Percentiles rank a stretch among this genome's conserved stretches.
phyloP scores from a whole-genome alignment of 2,888 invertebrate genomes.

The Rhodophaea formosa region DNA sequence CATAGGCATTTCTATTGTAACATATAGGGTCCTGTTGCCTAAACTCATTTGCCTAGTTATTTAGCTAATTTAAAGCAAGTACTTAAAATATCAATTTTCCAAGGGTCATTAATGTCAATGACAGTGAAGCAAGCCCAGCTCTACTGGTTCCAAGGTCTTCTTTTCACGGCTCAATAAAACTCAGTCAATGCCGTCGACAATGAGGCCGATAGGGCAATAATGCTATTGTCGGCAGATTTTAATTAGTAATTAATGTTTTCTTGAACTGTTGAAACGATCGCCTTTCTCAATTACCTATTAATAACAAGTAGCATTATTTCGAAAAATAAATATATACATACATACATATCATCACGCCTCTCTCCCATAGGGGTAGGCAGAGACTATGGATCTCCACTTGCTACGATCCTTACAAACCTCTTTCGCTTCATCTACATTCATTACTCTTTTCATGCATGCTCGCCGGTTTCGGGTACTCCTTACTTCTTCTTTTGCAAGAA shows the following conservation, averaged over 20 bases:
- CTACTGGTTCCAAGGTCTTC: conserved; percentile 3
- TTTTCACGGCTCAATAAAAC: conserved; percentile 3
- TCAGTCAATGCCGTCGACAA: conserved; percentile 6
- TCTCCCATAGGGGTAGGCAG: too few relatives aligned
- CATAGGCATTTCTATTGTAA: neutral
- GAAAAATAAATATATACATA: too few relatives aligned
- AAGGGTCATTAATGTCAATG: neutral
- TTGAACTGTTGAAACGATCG: neutral
- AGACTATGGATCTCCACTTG: too few relatives aligned
- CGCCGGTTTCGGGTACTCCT: too few relatives aligned
- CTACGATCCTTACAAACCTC: too few relatives aligned
- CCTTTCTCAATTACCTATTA: too few relatives aligned
- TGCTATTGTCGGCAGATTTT: neutral
- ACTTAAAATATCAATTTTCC: neutral
- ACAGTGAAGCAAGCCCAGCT: neutral
- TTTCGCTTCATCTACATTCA: too few relatives aligned
- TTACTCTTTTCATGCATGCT: too few relatives aligned
- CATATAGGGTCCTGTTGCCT: neutral
- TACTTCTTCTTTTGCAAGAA: too few relatives aligned
- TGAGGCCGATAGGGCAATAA: neutral
- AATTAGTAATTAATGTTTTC: conserved; percentile 1
- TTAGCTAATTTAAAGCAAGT: neutral
- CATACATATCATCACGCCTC: too few relatives aligned
- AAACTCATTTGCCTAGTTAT: neutral
- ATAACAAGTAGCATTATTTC: too few relatives aligned